phyloP scores from a whole-genome alignment of 1,140 invertebrate species.

The Elysia chlorotica region DNA sequence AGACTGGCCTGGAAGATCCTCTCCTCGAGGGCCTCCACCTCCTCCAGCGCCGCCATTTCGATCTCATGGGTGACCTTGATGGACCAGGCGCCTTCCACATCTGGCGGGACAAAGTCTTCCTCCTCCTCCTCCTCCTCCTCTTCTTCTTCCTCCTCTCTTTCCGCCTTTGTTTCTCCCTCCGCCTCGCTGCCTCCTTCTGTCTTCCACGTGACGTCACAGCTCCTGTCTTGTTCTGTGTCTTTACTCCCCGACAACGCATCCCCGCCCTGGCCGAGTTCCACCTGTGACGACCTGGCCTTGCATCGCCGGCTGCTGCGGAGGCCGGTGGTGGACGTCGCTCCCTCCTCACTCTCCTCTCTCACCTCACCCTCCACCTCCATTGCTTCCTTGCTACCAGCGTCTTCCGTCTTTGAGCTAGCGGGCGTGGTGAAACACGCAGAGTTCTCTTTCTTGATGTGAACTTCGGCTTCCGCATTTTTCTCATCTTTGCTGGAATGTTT shows the following conservation, averaged over 20 bases:
- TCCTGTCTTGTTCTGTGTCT: not conserved
- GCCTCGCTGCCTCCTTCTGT: not conserved
- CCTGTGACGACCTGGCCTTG: conserved; percentile 25
- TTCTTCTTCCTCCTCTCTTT: conserved; percentile 23
- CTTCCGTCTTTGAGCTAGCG: too few species aligned
- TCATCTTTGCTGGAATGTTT: too few species aligned
- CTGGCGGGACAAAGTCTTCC: conserved; percentile 40
- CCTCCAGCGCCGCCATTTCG: conserved; percentile 81
- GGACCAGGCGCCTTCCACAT: conserved; percentile 68
- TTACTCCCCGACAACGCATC: not conserved
- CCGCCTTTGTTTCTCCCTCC: conserved; percentile 6
- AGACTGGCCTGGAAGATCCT: conserved; percentile 90
- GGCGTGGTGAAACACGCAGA: too few species aligned
- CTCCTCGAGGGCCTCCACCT: conserved; percentile 90
- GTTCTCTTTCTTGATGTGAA: too few species aligned
- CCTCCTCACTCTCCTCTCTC: too few species aligned
- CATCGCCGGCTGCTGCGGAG: too few species aligned
- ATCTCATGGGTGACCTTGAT: conserved; percentile 76
- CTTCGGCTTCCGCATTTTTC: too few species aligned
- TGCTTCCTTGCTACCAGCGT: too few species aligned
- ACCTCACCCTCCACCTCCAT: too few species aligned
- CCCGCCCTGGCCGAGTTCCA: not conserved
- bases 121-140: conserved; percentile 20
- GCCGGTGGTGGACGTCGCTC: too few species aligned
- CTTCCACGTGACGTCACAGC: too few species aligned